A percentile compares a stretch with the other conserved stretches of the same genome.
phyloP scores from a whole-genome alignment of 2,888 invertebrate species.

The Glyphotaelius pellucidus region DNA sequence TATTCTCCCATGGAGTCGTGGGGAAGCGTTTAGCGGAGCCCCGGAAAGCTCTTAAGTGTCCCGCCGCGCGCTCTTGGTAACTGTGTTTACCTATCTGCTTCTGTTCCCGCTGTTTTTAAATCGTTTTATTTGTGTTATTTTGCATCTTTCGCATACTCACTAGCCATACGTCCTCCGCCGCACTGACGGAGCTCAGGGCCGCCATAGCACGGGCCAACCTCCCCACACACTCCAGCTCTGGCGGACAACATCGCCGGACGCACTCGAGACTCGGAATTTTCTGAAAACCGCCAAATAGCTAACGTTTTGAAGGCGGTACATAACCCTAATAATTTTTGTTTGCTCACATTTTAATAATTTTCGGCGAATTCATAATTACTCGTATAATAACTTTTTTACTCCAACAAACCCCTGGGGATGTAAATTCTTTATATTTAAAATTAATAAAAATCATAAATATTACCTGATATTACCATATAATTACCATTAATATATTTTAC shows the following conservation, averaged over 20 bases:
- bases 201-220: neutral
- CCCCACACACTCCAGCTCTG: neutral
- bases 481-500: no score
- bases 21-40: neutral
- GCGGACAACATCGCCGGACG: neutral
- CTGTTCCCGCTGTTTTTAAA: neutral
- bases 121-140: neutral
- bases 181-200: neutral
- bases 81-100: neutral
- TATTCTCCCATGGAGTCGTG: neutral
- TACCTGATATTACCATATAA: no score
- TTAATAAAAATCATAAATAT: no score
- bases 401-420: no score
- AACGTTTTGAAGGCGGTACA: no score
- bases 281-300: neutral
- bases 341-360: no score
- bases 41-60: constrained; percentile 26
- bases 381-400: no score
- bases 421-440: no score
- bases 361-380: no score
- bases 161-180: neutral
- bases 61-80: neutral
- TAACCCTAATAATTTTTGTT: no score
- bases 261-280: neutral
- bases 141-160: neutral